Conservation (phyloP, 2,888 invertebrate genomes). For the Dermolepida albohirtum region DNA sequence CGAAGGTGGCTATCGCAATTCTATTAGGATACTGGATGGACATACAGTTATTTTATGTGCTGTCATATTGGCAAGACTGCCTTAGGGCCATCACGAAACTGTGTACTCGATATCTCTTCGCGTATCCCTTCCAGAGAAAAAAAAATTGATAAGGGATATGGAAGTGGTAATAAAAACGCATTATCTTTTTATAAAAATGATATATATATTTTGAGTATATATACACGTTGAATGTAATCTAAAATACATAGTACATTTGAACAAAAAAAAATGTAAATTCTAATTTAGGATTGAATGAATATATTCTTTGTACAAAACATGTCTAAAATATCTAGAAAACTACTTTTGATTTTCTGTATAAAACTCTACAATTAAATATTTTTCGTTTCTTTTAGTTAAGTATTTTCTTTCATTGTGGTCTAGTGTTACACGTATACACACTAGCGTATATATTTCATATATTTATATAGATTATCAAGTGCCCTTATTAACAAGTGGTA, state of each 20-base stretch:
- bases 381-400: constrained; percentile 36
- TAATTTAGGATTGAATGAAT: constrained; percentile 53
- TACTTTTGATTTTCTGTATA: constrained; percentile 66
- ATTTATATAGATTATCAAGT: constrained; percentile 49
- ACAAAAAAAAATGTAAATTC: constrained; percentile 59
- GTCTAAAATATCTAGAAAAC: constrained; percentile 67
- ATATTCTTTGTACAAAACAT: constrained; percentile 64
- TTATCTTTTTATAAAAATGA: constrained; percentile 43
- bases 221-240: constrained; percentile 61
- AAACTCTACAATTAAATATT: constrained; percentile 61
- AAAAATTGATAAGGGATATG: constrained; percentile 16
- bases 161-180: constrained; percentile 38
- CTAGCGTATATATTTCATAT: constrained; percentile 39
- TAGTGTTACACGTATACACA: constrained; percentile 41
- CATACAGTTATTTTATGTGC: constrained; percentile 65
- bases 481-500: constrained; percentile 55
- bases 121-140: constrained; percentile 8
- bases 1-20: constrained; percentile 63
- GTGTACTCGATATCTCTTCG: constrained; percentile 22
- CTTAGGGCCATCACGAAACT: constrained; percentile 49
- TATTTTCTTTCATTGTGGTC: constrained; percentile 25
- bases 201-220: constrained; percentile 51
- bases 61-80: constrained; percentile 64
- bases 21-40: constrained; percentile 62
- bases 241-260: constrained; percentile 63